These are phyloP conservation scores for Diachasmimorpha longicaudata DNA, from an alignment of 1,140 invertebrate species.

Conservation along the genomic window DNA sequence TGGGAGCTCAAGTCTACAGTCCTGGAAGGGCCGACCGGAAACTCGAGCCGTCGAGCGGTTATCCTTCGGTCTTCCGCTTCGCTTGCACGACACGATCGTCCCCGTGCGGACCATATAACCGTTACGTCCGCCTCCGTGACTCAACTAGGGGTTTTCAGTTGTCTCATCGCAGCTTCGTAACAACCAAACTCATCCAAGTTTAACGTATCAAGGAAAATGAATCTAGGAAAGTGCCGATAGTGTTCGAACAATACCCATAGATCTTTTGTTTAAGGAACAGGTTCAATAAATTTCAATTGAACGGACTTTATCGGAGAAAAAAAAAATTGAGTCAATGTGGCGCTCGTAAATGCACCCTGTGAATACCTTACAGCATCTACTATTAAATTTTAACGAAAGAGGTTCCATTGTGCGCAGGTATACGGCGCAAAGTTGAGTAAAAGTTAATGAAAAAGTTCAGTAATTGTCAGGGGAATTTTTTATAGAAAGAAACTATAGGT, in stretches of 20 bases:
- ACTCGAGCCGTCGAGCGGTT: constrained; percentile 20
- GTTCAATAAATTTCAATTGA: background rate
- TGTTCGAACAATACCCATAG: background rate
- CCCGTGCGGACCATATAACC: constrained; percentile 15
- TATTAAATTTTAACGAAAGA: no score
- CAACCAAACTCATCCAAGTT: constrained; percentile 5
- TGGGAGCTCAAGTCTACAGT: background rate
- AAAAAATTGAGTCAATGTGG: no score
- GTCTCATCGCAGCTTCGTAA: background rate
- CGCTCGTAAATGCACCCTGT: no score
- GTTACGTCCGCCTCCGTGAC: background rate
- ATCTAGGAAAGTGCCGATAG: background rate
- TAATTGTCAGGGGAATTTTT: no score
- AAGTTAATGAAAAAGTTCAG: no score
- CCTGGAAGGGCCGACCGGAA: constrained; percentile 4
- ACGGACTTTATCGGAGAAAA: background rate
- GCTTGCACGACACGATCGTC: constrained; percentile 23
- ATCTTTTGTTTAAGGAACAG: background rate
- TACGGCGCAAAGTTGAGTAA: no score
- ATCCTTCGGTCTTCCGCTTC: constrained; percentile 20
- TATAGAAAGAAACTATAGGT: no score
- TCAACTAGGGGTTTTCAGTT: constrained; percentile 4
- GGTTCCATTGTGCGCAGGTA: no score
- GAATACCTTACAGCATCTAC: no score
- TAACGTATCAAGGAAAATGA: constrained; percentile 1